Evolutionary conservation across 2,888 invertebrate species (phyloP).

Genomic region (Steinernema hermaphroditum): DNA sequence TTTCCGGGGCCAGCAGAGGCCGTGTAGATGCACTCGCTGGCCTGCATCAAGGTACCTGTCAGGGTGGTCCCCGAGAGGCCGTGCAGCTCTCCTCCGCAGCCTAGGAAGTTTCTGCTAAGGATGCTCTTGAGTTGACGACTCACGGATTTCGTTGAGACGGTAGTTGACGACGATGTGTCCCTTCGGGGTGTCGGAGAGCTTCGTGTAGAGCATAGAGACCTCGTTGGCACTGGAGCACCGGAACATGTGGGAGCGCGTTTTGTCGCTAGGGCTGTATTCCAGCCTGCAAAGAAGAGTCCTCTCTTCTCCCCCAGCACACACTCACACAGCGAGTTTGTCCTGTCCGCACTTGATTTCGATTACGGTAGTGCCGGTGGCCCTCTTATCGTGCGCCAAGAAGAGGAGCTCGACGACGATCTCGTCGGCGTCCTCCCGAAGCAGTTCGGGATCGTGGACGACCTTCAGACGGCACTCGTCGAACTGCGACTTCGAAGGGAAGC

Average conservation of each 20-base stretch:
- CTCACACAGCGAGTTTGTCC: not conserved
- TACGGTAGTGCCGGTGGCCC: not conserved
- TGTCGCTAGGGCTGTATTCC: not conserved
- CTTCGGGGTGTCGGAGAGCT: conserved; percentile 5
- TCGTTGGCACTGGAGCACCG: not conserved
- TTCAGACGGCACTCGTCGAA: conserved; percentile 8
- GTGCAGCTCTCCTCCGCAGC: conserved; percentile 16
- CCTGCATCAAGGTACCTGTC: not conserved
- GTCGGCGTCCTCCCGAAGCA: not conserved
- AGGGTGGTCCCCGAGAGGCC: not conserved
- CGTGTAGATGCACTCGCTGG: conserved; percentile 30
- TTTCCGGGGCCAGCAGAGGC: conserved; percentile 16
- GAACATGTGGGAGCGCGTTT: conserved; percentile 2
- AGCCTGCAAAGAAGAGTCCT: not conserved
- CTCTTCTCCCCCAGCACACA: not conserved
- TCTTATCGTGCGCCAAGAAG: conserved; percentile 8
- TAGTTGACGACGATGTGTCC: conserved; percentile 8
- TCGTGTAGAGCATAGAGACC: not conserved
- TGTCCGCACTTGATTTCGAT: not conserved
- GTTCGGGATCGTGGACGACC: not conserved
- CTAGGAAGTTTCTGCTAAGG: not conserved
- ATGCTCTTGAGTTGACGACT: not conserved
- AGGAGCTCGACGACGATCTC: conserved; percentile 15
- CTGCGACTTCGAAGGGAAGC: not conserved
- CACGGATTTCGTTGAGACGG: conserved; percentile 12